These are phyloP conservation scores for Chroicocephalus ridibundus DNA, from an alignment of 2,113 vertebrate genomes.

Conservation along the genomic window DNA sequence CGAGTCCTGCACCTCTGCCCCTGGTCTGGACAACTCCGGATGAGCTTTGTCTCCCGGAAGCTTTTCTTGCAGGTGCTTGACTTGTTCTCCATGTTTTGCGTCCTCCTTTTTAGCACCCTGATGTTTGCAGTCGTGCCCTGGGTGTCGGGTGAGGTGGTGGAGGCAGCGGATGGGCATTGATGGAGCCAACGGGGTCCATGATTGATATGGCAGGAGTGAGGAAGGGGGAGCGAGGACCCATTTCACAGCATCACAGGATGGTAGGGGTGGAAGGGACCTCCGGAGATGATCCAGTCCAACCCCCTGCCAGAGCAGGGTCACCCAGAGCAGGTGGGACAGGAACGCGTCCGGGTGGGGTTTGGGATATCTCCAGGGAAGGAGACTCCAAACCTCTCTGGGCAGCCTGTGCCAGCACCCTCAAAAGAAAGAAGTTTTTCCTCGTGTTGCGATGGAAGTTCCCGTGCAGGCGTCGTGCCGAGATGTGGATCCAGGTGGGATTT, in stretches of 20 bases:
- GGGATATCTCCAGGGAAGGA: too few relatives aligned
- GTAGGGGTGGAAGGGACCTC: too few relatives aligned
- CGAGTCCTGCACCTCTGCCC: not conserved
- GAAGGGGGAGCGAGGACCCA: not conserved
- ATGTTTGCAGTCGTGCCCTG: not conserved
- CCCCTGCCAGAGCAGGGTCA: too few relatives aligned
- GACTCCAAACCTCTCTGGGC: too few relatives aligned
- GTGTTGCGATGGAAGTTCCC: too few relatives aligned
- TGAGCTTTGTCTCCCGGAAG: not conserved
- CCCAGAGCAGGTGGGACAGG: too few relatives aligned
- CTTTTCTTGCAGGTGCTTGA: not conserved
- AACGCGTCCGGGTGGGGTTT: too few relatives aligned
- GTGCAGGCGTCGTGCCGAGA: accelerated
- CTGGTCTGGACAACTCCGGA: not conserved
- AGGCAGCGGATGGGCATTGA: not conserved
- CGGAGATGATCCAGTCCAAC: too few relatives aligned
- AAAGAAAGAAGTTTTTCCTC: too few relatives aligned
- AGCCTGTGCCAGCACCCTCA: too few relatives aligned
- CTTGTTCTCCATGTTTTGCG: accelerated
- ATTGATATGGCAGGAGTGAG: accelerated
- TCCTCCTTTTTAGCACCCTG: not conserved
- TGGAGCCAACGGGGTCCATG: not conserved
- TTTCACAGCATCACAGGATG: not conserved
- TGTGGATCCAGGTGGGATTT: not conserved
- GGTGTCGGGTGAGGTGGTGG: not conserved